Conservation (phyloP, 2,113 vertebrate genomes). For the Eolophus roseicapilla region DNA sequence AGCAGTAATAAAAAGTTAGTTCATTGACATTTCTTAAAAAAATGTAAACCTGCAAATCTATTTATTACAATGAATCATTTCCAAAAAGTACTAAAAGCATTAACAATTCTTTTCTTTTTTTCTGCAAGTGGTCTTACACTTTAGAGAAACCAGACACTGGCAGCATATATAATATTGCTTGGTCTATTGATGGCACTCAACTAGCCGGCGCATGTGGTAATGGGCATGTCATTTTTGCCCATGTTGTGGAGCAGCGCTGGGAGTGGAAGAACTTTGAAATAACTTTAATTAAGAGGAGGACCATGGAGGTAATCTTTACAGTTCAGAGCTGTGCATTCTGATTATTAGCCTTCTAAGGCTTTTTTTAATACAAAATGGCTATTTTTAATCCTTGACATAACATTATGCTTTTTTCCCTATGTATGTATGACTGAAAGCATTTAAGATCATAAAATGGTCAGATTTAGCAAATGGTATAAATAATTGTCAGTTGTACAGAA, state of each 20-base stretch:
- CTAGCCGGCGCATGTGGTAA: constrained; percentile 93
- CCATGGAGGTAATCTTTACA: constrained; percentile 86
- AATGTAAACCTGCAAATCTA: fast-evolving
- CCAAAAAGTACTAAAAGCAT: neutral
- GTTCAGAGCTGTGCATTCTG: neutral
- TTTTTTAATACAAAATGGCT: neutral
- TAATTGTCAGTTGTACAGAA: neutral
- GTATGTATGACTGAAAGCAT: neutral
- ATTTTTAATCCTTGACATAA: neutral
- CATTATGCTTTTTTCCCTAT: neutral
- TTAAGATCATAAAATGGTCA: neutral
- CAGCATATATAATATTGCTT: constrained; percentile 89
- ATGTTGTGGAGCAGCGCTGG: constrained; percentile 93
- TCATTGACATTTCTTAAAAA: neutral
- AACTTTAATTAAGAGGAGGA: constrained; percentile 89
- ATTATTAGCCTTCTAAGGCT: neutral
- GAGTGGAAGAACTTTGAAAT: constrained; percentile 94
- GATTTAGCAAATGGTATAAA: neutral
- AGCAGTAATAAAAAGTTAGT: neutral
- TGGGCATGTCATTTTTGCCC: constrained; percentile 94
- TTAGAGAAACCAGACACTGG: constrained; percentile 95
- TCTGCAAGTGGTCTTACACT: constrained; percentile 90
- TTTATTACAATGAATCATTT: neutral
- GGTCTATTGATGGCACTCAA: constrained; percentile 94
- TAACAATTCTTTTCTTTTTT: neutral